Base-by-base conservation (phyloP, 2,888 invertebrate genomes). In the Azorinus chamasolen region DNA sequence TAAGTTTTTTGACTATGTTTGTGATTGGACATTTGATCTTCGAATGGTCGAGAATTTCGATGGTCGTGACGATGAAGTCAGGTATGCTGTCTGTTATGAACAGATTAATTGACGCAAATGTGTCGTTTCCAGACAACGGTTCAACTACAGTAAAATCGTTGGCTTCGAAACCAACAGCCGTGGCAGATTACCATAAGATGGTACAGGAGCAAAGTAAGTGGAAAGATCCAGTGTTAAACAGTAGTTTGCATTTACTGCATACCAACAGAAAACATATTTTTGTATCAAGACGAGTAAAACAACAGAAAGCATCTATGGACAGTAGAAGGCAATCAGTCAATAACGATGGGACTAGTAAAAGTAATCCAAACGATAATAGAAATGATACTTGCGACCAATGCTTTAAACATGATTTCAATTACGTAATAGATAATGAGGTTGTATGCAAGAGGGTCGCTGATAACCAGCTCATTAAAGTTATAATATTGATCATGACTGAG, bases 331-430 rank as follows among this genome's bases (percentile, higher is more conserved):
- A 32, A 32, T 6, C 32, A 32, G 32, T 32, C 10, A 10, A 10
- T 32, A 32, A 6, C 32, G 32, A 32, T 32, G 32, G 32, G 10
- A 32, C 32, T 32, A 32, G 10, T 32, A 32, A 4, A 32, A 32
- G 32, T 32, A 32, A 6, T 32, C 32, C 32, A 22, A 22, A 14
- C 5, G 43, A 58, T 16, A 43, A n/a, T 10, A 50, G 74, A 48
- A 57, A 74, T 25, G 55, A 66, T 27, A 43, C 20, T 0, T 84
- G 83, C 59, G 50, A 66, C 14, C 27, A 39, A 16, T 84, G 83
- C 55, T 84, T 84, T 66, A 14, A 57, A 32, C 83, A 83, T 27
- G 50, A 77, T 39, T 83, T 81, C 66, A 72, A 72, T 43, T 83
- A 80, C 48, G 37, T 74, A 16, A 69, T 83, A 50, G 61, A 79